Base-by-base conservation (phyloP, 2,797 vertebrate genomes). In the Enteromius viviparus region DNA sequence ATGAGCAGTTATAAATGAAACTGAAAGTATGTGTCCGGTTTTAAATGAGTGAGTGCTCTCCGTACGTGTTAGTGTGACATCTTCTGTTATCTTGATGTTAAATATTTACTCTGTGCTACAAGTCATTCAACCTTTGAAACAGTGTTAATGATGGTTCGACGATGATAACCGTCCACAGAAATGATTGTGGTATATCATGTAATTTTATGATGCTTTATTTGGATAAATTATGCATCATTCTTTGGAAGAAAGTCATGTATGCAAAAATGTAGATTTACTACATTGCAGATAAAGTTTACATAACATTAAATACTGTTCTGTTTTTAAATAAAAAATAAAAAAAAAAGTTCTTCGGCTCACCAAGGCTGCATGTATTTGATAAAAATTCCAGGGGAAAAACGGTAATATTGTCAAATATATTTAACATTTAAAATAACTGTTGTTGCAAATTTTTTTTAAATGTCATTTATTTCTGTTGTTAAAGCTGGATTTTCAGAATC, bases 51-150 rank as follows among this genome's bases (percentile, higher is more conserved):
- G 17, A 29, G 5, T 72, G 12, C 10, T 58, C 26, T 75, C 42
- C 10, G 40, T 60, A 29, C 4, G 15, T 45, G 29, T 45, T 9
- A 19, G 0, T 6, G 53, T 9, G 19, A 37, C 76, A 26, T 68
- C 9, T 85, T 62, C 21, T 29, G 47, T 32, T 64, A 42, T 29
- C 68, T 76, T 84, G 76, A 84, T 12, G 32, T 74, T 84, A 83
- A 84, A 86, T 80, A 84, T 89, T 87, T 70, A 88, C 82, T 58
- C 14, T 34, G 29, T 68, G 47, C 21, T 78, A 76, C 66, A 3
- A 74, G 64, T 85, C 72, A 86, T 47, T 87, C 66, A 85, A 83
- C 80, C 85, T 74, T 81, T 81, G 86, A 79, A 60, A 78, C 55
- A 23, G 76, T 83, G 80, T 70, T 49, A 81, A 65, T 29, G 4